Evolutionary conservation across 2,797 vertebrate genomes (phyloP), one percentile per base, ranked within the genome.

Genomic region (Sebastes dallii): DNA sequence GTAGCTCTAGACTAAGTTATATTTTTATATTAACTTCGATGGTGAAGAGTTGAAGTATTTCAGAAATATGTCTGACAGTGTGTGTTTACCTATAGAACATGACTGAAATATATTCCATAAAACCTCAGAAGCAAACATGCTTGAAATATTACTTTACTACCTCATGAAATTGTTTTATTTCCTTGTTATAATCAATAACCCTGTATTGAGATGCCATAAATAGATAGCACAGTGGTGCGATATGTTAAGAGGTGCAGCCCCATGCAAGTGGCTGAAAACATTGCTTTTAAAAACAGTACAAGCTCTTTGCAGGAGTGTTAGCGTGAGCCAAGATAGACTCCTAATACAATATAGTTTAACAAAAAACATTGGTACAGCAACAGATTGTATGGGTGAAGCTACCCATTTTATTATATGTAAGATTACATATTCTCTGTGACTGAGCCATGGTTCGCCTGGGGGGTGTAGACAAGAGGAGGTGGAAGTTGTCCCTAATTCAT

Each of bases 401-500:
- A 52, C 58, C 50, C 42, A 4, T 46, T 74, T 24, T 75, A 73
- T 74, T 24, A 79, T 64, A 75, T 56, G 54, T 61, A 58, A 61
- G 59, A 82, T 72, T 74, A 62, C 55, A 83, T 81, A 77, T 81
- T 69, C 32, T 79, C 72, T 64, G 20, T 80, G 60, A 79, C 72
- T 77, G 55, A 66, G 66, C 54, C 59, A 54, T 77, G 59, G 52
- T 80, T 86, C 83, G 71, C 77, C 75, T 79, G 29, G 32, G 39
- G 85, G 68, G 5, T 68, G 30, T 42, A 73, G 69, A 86, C 72
- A 78, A 75, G 39, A 78, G 25, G 61, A 71, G 69, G 69, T 46
- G 39, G 32, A 73, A 66, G 22, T 70, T 82, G 81, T 74, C 72
- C 70, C 55, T 34, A 80, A 86, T 75, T 81, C 77, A 82, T 85